Base-by-base conservation (phyloP, 2,888 invertebrate genomes). In the Lithophane leautieri region DNA sequence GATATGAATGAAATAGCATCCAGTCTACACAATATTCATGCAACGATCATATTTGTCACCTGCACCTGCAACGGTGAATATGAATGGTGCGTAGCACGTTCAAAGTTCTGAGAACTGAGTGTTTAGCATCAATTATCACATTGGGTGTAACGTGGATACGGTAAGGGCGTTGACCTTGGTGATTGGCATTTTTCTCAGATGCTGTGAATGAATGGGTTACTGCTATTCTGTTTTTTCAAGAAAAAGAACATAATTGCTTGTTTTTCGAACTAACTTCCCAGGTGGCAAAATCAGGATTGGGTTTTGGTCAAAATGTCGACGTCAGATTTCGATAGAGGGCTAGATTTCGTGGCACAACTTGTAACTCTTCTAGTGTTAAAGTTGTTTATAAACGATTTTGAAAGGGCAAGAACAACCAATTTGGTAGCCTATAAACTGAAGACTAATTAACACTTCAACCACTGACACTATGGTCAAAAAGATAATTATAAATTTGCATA, bases 61-160 rank as follows among this genome's bases (percentile, higher is more conserved):
- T 72, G 60, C 86, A 82, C 73, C 72, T 70, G 72, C 56, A 78
- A 72, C 76, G 58, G 73, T 76, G 50, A 72, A 73, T 79, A 79
- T 87, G 87, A 87, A 86, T 86, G 85, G 73, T 61, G 28, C 19
- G 68, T 67, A 66, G 16, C 70, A 47, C 73, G 76, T 80, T 82
- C 73, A 72, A 40, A 83, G 42, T 70, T 73, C 65, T 73, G 63
- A 68, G 83, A 86, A 79, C 70, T 42, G 63, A 78, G 65, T 78
- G 40, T 80, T 87, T 88, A 88, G 81, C 86, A 81, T 83, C 83
- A 86, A 88, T 87, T 88, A 87, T 71, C 84, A 84, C 82, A 61
- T 82, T 73, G 44, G 70, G 69, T 28, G 71, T 47, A 71, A 63
- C 65, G 44, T 84, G 44, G 65, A 28, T 69, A 52, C 66, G 3